A percentile compares a stretch with the other conserved stretches of the same genome.
These are phyloP conservation scores for Lamellibrachia satsuma DNA, from an alignment of 2,888 invertebrate species.

Conservation along the genomic window DNA sequence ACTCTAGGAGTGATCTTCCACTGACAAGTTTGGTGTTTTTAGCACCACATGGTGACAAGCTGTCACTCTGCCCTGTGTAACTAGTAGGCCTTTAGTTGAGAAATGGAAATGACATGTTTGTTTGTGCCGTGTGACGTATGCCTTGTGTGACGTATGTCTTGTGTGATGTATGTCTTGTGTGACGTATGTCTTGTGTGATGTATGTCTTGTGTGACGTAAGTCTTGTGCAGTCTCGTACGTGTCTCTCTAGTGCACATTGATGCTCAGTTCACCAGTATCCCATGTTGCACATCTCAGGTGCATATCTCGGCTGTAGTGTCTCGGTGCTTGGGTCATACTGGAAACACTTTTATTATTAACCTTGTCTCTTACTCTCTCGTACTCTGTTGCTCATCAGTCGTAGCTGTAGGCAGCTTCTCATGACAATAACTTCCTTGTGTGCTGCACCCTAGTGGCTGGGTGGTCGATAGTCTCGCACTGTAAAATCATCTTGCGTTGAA, in stretches of 20 bases:
- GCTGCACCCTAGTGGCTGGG: constrained; percentile 12
- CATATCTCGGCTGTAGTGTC: neutral
- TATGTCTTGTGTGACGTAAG: too few relatives aligned
- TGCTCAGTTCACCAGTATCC: neutral
- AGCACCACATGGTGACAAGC: too few relatives aligned
- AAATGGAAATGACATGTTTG: neutral
- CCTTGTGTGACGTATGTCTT: neutral
- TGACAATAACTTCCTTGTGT: neutral
- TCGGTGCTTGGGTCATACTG: neutral
- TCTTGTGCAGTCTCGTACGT: too few relatives aligned
- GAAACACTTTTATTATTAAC: neutral
- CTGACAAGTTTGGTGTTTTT: neutral
- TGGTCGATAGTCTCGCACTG: neutral
- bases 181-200: too few relatives aligned
- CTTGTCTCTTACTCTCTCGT: neutral
- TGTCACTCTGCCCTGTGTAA: neutral
- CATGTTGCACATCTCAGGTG: neutral
- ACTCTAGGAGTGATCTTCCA: neutral
- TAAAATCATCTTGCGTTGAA: neutral
- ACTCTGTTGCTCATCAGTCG: neutral
- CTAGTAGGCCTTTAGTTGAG: neutral
- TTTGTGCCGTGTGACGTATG: neutral
- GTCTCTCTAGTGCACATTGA: neutral
- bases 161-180: too few relatives aligned
- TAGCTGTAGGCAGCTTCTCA: neutral